phyloP scores from a whole-genome alignment of 2,797 vertebrate species.

The Sebastes goodei region DNA sequence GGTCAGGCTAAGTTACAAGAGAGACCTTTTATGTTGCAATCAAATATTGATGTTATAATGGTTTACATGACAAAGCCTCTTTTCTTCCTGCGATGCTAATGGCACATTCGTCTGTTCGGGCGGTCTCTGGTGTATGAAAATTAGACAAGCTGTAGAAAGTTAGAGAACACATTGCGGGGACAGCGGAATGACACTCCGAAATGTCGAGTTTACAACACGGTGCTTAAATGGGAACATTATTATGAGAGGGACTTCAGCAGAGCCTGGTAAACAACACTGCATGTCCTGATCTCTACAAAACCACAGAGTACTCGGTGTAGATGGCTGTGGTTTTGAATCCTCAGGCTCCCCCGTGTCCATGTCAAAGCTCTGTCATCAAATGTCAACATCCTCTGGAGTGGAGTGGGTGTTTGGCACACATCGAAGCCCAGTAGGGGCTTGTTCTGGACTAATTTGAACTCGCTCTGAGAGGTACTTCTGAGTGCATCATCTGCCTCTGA shows the following conservation, averaged over 20 bases:
- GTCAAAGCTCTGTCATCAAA: constrained; percentile 31
- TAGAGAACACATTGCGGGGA: constrained; percentile 22
- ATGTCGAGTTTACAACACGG: constrained; percentile 21
- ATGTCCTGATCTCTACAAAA: not conserved
- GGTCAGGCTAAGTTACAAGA: constrained; percentile 50
- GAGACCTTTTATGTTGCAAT: constrained; percentile 72
- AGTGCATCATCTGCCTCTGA: not conserved
- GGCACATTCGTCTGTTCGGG: constrained; percentile 45
- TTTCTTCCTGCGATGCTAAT: constrained; percentile 58
- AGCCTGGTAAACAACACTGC: constrained; percentile 10
- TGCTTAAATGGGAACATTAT: not conserved
- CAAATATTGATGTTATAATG: constrained; percentile 80
- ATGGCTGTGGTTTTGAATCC: not conserved
- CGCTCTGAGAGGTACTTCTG: constrained; percentile 9
- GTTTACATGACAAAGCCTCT: constrained; percentile 61
- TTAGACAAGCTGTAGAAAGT: constrained; percentile 47
- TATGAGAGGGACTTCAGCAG: not conserved
- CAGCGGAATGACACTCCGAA: not conserved
- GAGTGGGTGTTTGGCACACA: constrained; percentile 8
- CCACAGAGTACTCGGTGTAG: not conserved
- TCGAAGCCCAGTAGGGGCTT: constrained; percentile 18
- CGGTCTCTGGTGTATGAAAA: constrained; percentile 26
- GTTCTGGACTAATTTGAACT: constrained; percentile 38
- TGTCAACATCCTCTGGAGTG: constrained; percentile 26
- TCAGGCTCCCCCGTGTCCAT: not conserved